Conservation (phyloP, 2,888 invertebrate species). For the Diogma glabrata region DNA sequence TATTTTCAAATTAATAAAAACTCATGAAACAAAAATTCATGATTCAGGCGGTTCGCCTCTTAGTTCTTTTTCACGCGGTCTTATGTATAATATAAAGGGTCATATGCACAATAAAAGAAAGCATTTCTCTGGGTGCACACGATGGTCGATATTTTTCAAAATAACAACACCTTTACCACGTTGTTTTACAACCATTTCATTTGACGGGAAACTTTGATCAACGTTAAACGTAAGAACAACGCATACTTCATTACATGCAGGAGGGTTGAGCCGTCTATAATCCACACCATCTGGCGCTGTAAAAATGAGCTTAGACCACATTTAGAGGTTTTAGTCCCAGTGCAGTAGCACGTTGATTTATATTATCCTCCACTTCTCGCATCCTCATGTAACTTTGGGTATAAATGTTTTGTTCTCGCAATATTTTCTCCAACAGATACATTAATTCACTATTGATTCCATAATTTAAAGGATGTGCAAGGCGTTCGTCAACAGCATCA, state of each 20-base stretch:
- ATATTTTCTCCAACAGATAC: neutral
- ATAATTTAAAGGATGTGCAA: neutral
- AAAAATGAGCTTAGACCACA: neutral
- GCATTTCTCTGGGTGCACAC: no score
- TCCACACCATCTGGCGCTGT: conserved; percentile 4
- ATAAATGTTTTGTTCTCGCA: neutral
- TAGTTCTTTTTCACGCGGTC: no score
- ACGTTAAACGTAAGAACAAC: neutral
- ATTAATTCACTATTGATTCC: no score
- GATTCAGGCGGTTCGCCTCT: no score
- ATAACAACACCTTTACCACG: no score
- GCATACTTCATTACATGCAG: no score
- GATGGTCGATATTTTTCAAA: neutral
- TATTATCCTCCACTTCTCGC: neutral
- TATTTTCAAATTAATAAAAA: no score
- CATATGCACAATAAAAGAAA: no score
- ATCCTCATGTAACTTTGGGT: conserved; percentile 1
- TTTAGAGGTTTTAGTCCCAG: neutral
- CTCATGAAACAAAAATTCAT: no score
- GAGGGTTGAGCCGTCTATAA: neutral
- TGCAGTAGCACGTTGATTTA: neutral
- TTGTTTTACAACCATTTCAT: no score
- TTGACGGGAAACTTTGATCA: neutral
- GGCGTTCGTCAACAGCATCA: neutral
- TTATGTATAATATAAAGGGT: no score